Evolutionary conservation across 2,113 vertebrate genomes (phyloP), one percentile per base, ranked within the genome.

Genomic region (Phalacrocorax carbo): DNA sequence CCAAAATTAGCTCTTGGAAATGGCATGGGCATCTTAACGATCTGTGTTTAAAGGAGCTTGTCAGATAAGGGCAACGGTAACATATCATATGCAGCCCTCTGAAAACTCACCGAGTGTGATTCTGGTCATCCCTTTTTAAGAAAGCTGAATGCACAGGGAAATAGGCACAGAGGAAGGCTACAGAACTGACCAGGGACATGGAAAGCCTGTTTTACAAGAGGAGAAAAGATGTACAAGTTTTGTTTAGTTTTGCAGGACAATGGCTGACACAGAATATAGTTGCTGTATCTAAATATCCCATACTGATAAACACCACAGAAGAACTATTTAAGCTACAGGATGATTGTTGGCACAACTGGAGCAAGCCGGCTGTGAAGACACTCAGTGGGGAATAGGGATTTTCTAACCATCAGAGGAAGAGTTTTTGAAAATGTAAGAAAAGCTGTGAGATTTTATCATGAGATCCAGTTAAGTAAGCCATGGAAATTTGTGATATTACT

Each of bases 11-110:
- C 25, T 73, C 60, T 76, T 80, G 70, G 62, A 88, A 92, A 75
- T 23, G 55, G 3, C 46, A 65, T 0, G 2, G 48, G 30, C 51
- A 26, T 54, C 64, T 70, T 65, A 82, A 55, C 5, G 4, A 52
- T 51, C 60, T 82, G 42, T 44, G 36, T 65, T 93, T 84, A 61
- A 61, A 92, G 55, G 32, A 88, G 22, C 21, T 82, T 90, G 44
- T 55, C 65, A 57, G 70, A 76, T 36, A 57, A 91, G 22, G 23
- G 21, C 66, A 87, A 85, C n/a, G 49, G 34, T 58, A 78, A 68
- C 2, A 1, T 32, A 40, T 55, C 2, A 0, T 85, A 52, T 0
- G 0, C 11, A 68, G 26, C 12, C 49, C 64, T 46, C 34, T 27
- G 44, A 85, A 80, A 88, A 30, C 30, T 77, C 49, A 27, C n/a